Conservation (phyloP, 2,888 invertebrate species). For the Drosophila acutilabella region DNA sequence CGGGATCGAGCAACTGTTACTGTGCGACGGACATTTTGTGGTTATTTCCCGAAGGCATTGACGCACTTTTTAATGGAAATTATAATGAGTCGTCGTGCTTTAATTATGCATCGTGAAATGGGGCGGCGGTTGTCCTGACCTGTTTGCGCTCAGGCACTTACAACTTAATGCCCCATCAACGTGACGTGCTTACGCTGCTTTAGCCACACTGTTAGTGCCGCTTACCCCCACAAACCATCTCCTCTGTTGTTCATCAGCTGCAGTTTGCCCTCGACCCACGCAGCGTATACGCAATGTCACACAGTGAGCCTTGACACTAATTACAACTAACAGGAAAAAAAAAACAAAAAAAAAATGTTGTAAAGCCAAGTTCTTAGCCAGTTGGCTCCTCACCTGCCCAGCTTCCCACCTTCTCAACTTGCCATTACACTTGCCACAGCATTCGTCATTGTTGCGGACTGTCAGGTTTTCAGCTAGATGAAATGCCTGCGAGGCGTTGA, state of each 20-base stretch:
- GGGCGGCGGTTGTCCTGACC: conserved; percentile 28
- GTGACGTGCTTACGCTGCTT: conserved; percentile 58
- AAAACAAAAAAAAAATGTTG: not conserved
- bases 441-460: conserved; percentile 39
- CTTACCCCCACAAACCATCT: not conserved
- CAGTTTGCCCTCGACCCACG: conserved; percentile 27
- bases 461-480: conserved; percentile 11
- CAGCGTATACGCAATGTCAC: conserved; percentile 49
- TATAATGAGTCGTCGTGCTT: conserved; percentile 74
- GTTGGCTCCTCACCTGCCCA: conserved; percentile 1
- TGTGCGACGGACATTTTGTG: conserved; percentile 32
- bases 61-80: conserved; percentile 76
- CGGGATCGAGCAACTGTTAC: conserved; percentile 25
- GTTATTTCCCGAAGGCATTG: conserved; percentile 22
- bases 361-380: conserved; percentile 33
- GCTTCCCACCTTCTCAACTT: conserved; percentile 10
- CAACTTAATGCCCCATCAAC: conserved; percentile 72
- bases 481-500: conserved; percentile 27
- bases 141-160: conserved; percentile 63
- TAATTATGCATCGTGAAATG: conserved; percentile 70
- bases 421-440: conserved; percentile 4
- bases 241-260: conserved; percentile 7
- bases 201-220: conserved; percentile 25
- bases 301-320: conserved; percentile 73
- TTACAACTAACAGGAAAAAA: conserved; percentile 53